Percentiles rank a stretch among this genome's conserved stretches.
phyloP scores from a whole-genome alignment of 2,113 vertebrate genomes.

The Tapirus terrestris region DNA sequence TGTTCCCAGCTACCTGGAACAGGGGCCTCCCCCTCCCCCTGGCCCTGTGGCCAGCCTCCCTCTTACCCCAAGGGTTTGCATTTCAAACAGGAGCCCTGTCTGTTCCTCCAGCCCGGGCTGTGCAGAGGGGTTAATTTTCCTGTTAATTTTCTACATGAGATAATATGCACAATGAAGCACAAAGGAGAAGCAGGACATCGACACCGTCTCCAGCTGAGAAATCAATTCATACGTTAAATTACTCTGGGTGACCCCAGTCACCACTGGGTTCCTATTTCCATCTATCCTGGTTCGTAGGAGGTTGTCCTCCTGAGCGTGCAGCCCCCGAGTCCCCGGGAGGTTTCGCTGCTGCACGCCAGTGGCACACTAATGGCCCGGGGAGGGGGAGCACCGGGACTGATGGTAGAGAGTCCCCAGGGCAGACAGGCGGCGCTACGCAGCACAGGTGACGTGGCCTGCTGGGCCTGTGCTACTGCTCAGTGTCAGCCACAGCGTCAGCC shows the following conservation, averaged over 20 bases:
- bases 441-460: background rate
- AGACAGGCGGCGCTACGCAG: background rate
- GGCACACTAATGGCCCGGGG: conserved; percentile 6
- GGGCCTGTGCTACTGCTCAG: background rate
- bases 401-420: background rate
- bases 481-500: background rate
- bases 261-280: conserved; percentile 37
- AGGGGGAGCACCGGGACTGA: background rate
- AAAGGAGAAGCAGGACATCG: conserved; percentile 52
- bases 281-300: conserved; percentile 59
- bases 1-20: background rate
- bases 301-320: conserved; percentile 23
- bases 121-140: conserved; percentile 63
- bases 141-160: conserved; percentile 82
- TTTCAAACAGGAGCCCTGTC: background rate
- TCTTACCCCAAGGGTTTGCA: background rate
- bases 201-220: conserved; percentile 71
- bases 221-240: conserved; percentile 71
- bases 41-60: background rate
- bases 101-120: conserved; percentile 64
- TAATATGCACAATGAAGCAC: conserved; percentile 65
- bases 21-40: background rate
- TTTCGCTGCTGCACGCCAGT: background rate
- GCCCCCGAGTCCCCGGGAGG: background rate
- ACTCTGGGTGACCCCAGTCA: conserved; percentile 47